A percentile compares a stretch with the other conserved stretches of the same genome.
Evolutionary conservation across 2,888 invertebrate species (phyloP).

Genomic region (Pilophorus perplexus): DNA sequence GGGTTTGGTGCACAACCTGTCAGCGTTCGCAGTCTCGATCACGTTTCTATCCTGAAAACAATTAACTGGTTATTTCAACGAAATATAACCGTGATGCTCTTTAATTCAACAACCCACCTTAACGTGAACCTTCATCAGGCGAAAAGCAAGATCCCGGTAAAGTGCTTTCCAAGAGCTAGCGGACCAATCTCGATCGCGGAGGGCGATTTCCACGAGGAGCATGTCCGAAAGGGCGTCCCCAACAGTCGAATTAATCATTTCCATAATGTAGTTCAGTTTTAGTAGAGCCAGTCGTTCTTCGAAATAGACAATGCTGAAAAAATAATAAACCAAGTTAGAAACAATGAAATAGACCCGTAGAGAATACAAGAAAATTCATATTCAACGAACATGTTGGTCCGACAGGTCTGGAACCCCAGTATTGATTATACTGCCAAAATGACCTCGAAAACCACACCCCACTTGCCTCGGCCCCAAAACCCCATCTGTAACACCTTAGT

Average conservation of each 20-base stretch:
- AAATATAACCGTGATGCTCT: not conserved
- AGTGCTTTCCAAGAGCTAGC: conserved; percentile 74
- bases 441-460: no score
- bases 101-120: conserved; percentile 49
- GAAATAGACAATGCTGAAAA: no score
- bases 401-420: no score
- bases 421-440: no score
- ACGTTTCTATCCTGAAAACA: conserved; percentile 67
- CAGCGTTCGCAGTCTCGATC: conserved; percentile 84
- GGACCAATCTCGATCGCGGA: conserved; percentile 77
- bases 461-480: conserved; percentile 1
- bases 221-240: conserved; percentile 97
- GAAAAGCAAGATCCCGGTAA: conserved; percentile 84
- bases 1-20: conserved; percentile 76
- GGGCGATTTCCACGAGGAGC: conserved; percentile 86
- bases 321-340: no score
- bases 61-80: not conserved
- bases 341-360: no score
- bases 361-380: no score
- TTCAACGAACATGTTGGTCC: no score
- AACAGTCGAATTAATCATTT: conserved; percentile 89
- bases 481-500: no score
- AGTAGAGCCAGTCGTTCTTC: no score
- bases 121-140: conserved; percentile 84
- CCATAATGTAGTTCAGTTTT: conserved; percentile 49